These are phyloP conservation scores for Antitype chi DNA, from an alignment of 2,888 invertebrate species.

Conservation along the genomic window DNA sequence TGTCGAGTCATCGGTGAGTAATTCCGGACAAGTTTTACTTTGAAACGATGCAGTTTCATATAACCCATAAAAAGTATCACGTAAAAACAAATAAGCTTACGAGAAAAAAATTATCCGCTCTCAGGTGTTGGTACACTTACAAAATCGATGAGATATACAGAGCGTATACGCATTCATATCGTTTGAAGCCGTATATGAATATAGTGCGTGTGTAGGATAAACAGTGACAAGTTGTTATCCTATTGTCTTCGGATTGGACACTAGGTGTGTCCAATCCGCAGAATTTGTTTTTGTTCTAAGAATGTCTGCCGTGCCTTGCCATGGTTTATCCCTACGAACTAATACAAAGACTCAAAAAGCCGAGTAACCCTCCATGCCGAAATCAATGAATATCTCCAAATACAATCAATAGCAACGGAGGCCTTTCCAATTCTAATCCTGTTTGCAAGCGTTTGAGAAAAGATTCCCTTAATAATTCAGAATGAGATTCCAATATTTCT, in stretches of 20 bases:
- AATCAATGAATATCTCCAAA: conserved; percentile 35
- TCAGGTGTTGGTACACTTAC: conserved; percentile 27
- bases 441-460: conserved; percentile 45
- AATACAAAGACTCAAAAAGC: conserved; percentile 11
- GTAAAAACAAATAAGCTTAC: conserved; percentile 40
- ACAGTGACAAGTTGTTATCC: conserved; percentile 37
- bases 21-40: conserved; percentile 65
- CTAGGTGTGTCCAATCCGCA: conserved; percentile 3
- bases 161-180: conserved; percentile 31
- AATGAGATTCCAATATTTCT: conserved; percentile 32
- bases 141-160: conserved; percentile 35
- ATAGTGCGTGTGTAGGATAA: conserved; percentile 29
- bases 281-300: conserved; percentile 20
- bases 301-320: background rate
- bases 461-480: conserved; percentile 28
- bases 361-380: background rate
- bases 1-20: conserved; percentile 71
- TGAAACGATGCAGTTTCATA: conserved; percentile 53
- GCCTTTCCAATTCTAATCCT: conserved; percentile 34
- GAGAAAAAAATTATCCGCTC: conserved; percentile 25
- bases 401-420: conserved; percentile 39
- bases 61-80: conserved; percentile 42
- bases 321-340: background rate
- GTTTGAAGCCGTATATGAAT: conserved; percentile 54
- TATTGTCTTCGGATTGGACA: conserved; percentile 39